Evolutionary conservation across 1,140 invertebrate species (phyloP).

Genomic region (Pogonomyrmex californicus): DNA sequence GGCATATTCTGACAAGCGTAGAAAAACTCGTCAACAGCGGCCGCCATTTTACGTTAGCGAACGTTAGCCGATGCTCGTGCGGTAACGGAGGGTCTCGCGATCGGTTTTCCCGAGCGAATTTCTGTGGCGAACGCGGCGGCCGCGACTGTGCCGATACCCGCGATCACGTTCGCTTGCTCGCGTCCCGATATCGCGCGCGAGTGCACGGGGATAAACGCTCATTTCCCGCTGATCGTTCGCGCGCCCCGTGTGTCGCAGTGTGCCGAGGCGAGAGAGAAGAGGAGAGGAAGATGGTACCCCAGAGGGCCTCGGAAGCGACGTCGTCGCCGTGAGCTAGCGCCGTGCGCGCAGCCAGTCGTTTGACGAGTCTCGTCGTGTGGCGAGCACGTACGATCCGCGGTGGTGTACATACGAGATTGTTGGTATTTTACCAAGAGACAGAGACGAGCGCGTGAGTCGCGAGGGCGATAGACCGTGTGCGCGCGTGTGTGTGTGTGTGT

Average conservation of each 20-base stretch:
- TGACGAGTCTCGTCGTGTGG: conserved; percentile 73
- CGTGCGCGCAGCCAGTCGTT: conserved; percentile 84
- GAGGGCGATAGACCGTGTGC: not conserved
- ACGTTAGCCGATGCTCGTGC: conserved; percentile 90
- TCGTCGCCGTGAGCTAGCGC: conserved; percentile 79
- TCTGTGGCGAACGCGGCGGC: conserved; percentile 77
- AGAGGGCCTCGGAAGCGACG: conserved; percentile 77
- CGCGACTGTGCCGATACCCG: conserved; percentile 74
- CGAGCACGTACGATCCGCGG: conserved; percentile 29
- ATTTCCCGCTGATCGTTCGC: conserved; percentile 80
- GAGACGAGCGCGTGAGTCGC: not conserved
- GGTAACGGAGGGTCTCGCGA: conserved; percentile 80
- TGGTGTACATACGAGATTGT: conserved; percentile 45
- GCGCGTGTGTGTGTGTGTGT: too few species aligned
- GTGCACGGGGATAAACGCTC: conserved; percentile 75
- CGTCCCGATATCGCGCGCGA: conserved; percentile 71
- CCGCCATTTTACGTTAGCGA: conserved; percentile 94
- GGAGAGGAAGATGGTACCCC: conserved; percentile 81
- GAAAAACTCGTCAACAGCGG: conserved; percentile 95
- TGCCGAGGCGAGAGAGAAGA: conserved; percentile 72
- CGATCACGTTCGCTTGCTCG: conserved; percentile 74
- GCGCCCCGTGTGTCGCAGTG: conserved; percentile 77
- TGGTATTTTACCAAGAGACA: conserved; percentile 45
- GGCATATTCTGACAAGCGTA: conserved; percentile 96
- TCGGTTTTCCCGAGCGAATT: conserved; percentile 78